A percentile compares a stretch with the other conserved stretches of the same genome.
These are phyloP conservation scores for Anthopleura xanthogrammica DNA, from an alignment of 92 coral and sea anemone species.

Conservation along the genomic window DNA sequence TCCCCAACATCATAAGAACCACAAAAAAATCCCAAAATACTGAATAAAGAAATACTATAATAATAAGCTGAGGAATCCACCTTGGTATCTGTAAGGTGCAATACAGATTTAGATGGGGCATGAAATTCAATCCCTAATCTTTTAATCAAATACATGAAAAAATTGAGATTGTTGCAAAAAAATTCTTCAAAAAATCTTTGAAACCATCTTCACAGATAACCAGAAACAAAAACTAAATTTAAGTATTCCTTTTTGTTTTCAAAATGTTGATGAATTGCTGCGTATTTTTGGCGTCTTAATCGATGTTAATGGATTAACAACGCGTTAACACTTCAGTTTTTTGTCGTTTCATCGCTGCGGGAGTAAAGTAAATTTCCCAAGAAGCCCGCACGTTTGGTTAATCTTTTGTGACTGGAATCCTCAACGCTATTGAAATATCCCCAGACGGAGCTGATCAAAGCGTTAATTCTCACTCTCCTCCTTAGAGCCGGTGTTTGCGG, in stretches of 20 bases:
- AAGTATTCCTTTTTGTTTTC: background rate
- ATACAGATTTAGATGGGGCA: background rate
- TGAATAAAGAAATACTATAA: background rate
- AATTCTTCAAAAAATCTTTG: background rate
- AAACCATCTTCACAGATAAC: background rate
- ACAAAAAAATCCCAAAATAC: background rate
- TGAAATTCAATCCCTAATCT: background rate
- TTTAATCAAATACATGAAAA: background rate
- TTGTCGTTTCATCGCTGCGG: slow-evolving; percentile 31
- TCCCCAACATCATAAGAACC: too few relatives aligned
- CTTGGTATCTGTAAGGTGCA: background rate
- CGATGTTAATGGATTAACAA: slow-evolving; percentile 28
- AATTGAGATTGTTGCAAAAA: too few relatives aligned
- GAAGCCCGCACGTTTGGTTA: slow-evolving; percentile 16
- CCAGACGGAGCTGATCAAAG: slow-evolving; percentile 25
- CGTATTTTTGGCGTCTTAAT: background rate
- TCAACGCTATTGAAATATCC: slow-evolving; percentile 18
- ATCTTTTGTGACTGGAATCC: slow-evolving; percentile 21
- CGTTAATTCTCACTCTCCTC: background rate
- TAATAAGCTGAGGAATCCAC: background rate
- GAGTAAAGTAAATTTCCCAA: slow-evolving; percentile 35
- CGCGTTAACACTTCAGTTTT: slow-evolving; percentile 27
- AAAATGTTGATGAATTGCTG: slow-evolving; percentile 1
- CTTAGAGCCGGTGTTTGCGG: slow-evolving; percentile 16
- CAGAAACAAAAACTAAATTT: background rate